phyloP scores from a whole-genome alignment of 2,888 invertebrate genomes.

The Coleophora deauratella region DNA sequence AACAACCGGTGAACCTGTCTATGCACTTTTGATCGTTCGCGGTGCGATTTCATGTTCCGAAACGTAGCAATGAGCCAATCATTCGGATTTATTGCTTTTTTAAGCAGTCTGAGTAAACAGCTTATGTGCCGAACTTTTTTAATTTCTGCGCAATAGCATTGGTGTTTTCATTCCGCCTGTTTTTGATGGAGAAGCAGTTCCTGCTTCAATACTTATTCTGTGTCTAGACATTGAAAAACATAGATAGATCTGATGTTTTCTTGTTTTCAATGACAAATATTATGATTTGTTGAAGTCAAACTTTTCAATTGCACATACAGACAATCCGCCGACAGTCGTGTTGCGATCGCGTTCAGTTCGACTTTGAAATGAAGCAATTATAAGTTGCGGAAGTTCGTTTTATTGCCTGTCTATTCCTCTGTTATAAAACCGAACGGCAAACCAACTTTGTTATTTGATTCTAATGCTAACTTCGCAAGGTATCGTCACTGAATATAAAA shows the following conservation, averaged over 20 bases:
- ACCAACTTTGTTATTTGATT: conserved; percentile 35
- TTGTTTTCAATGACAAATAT: no score
- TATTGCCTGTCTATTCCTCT: conserved; percentile 68
- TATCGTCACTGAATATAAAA: not conserved
- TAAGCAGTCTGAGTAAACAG: conserved; percentile 9
- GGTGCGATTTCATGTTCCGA: conserved; percentile 17
- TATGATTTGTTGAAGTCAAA: no score
- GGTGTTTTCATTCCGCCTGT: not conserved
- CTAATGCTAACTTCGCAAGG: no score
- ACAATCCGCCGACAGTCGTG: not conserved
- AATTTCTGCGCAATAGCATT: conserved; percentile 3
- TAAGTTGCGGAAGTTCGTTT: conserved; percentile 65
- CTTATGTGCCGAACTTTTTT: conserved; percentile 7
- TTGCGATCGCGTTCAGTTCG: conserved; percentile 1
- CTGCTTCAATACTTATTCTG: no score
- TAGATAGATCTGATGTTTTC: no score
- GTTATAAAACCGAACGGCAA: conserved; percentile 61
- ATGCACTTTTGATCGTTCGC: conserved; percentile 48
- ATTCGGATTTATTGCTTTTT: conserved; percentile 41
- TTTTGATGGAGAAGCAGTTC: not conserved
- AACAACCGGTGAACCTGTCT: conserved; percentile 53
- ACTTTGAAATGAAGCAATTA: conserved; percentile 69
- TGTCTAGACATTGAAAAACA: no score
- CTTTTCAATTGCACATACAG: no score
- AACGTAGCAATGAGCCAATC: conserved; percentile 35